phyloP scores from a whole-genome alignment of 1,140 invertebrate genomes.

The Drosophila nigrodunni region DNA sequence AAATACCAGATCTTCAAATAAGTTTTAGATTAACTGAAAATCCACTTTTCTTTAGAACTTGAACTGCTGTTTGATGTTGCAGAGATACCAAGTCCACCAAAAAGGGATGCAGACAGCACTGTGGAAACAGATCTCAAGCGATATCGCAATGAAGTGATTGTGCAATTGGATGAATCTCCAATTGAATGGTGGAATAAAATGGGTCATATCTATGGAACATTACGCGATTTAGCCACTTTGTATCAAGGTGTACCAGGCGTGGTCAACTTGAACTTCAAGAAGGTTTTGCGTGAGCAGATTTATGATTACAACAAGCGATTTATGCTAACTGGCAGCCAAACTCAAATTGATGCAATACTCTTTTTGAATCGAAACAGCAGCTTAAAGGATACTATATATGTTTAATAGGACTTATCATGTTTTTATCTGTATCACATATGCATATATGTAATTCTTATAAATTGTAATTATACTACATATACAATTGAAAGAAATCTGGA shows the following conservation, averaged over 20 bases:
- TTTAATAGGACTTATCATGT: conserved; percentile 43
- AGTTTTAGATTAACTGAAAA: conserved; percentile 19
- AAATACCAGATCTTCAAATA: not conserved
- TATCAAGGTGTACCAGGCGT: conserved; percentile 82
- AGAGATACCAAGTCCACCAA: conserved; percentile 58
- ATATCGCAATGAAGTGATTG: conserved; percentile 76
- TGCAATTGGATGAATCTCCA: conserved; percentile 76
- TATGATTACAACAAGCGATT: conserved; percentile 74
- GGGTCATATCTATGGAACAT: conserved; percentile 74
- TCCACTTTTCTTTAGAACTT: conserved; percentile 54
- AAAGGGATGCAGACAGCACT: conserved; percentile 58
- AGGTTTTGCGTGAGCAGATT: conserved; percentile 72
- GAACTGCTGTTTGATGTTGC: conserved; percentile 77
- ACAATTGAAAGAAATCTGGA: conserved; percentile 8
- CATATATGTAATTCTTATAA: conserved; percentile 29
- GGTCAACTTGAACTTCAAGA: conserved; percentile 77
- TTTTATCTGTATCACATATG: conserved; percentile 40
- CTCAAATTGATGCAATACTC: conserved; percentile 74
- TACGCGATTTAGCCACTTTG: conserved; percentile 65
- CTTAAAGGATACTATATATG: conserved; percentile 51
- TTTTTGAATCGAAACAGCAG: conserved; percentile 72
- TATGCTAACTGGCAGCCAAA: conserved; percentile 73
- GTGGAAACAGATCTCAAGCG: conserved; percentile 78
- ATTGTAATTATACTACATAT: conserved; percentile 46
- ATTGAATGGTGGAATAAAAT: conserved; percentile 77